phyloP scores from a whole-genome alignment of 2,797 vertebrate species.

The Gymnothorax javanicus region DNA sequence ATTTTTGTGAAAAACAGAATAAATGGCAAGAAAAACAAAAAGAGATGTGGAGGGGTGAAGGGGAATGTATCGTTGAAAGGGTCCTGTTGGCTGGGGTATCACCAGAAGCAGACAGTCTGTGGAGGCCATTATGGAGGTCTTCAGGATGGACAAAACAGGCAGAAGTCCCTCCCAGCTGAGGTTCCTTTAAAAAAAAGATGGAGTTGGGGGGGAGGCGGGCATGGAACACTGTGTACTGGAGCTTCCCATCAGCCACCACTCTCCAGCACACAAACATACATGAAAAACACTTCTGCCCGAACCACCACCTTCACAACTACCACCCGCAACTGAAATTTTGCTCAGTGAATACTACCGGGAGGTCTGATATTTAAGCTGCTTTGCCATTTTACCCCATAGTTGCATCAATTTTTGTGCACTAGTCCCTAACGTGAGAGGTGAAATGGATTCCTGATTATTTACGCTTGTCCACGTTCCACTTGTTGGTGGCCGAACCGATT shows the following conservation, averaged over 20 bases:
- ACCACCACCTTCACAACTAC: not conserved
- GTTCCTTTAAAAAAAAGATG: conserved; percentile 47
- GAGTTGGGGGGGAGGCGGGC: conserved; percentile 20
- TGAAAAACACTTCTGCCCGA: too few species aligned
- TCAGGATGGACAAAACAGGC: conserved; percentile 68
- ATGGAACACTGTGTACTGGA: conserved; percentile 46
- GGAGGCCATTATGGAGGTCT: conserved; percentile 63
- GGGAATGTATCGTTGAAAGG: conserved; percentile 55
- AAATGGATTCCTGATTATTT: not conserved
- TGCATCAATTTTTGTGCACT: not conserved
- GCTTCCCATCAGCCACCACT: not conserved
- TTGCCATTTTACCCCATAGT: not conserved
- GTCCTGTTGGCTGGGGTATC: conserved; percentile 37
- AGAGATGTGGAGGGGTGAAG: conserved; percentile 61
- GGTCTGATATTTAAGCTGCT: not conserved
- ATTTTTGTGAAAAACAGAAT: conserved; percentile 52
- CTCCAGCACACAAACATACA: conserved; percentile 14
- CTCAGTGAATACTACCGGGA: not conserved
- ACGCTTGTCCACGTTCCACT: not conserved
- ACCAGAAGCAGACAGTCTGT: conserved; percentile 65
- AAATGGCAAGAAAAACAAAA: conserved; percentile 48
- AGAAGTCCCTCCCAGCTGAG: conserved; percentile 47
- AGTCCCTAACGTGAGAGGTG: not conserved
- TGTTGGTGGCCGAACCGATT: not conserved
- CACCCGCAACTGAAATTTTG: not conserved